Percentiles rank a stretch among this genome's conserved stretches.
Conservation (phyloP, 2,888 invertebrate genomes). For the Adelphocoris suturalis region DNA sequence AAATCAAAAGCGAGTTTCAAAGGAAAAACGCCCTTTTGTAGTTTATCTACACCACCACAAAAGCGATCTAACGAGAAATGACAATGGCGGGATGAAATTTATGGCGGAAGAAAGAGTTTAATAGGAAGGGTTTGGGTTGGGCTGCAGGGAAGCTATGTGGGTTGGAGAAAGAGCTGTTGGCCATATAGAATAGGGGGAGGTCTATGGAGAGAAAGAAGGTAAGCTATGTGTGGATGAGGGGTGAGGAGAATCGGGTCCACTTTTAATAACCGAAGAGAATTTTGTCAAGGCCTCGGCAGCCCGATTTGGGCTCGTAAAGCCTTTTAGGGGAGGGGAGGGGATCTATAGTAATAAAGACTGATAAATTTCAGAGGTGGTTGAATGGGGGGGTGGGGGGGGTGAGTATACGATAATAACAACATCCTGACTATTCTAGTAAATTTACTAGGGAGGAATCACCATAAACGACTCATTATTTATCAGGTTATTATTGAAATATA, state of each 20-base stretch:
- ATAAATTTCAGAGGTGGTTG: neutral
- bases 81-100: slow-evolving; percentile 19
- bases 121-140: neutral
- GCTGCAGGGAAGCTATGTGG: neutral
- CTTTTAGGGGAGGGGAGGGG: neutral
- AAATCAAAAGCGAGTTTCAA: neutral
- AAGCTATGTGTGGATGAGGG: neutral
- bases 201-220: neutral
- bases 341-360: neutral
- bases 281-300: neutral
- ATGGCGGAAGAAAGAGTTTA: slow-evolving; percentile 1
- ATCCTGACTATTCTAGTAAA: too few relatives aligned
- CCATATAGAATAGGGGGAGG: too few relatives aligned
- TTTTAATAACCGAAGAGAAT: neutral
- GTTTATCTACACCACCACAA: neutral
- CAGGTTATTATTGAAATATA: too few relatives aligned
- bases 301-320: slow-evolving; percentile 23
- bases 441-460: too few relatives aligned
- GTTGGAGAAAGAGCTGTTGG: neutral
- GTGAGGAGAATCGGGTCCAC: neutral
- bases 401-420: neutral
- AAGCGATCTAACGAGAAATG: slow-evolving; percentile 19
- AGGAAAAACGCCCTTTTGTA: neutral
- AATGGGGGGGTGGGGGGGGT: neutral
- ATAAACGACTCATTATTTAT: too few relatives aligned